These are phyloP conservation scores for Lysiphlebus fabarum DNA, from an alignment of 1,140 invertebrate genomes.

Conservation along the genomic window DNA sequence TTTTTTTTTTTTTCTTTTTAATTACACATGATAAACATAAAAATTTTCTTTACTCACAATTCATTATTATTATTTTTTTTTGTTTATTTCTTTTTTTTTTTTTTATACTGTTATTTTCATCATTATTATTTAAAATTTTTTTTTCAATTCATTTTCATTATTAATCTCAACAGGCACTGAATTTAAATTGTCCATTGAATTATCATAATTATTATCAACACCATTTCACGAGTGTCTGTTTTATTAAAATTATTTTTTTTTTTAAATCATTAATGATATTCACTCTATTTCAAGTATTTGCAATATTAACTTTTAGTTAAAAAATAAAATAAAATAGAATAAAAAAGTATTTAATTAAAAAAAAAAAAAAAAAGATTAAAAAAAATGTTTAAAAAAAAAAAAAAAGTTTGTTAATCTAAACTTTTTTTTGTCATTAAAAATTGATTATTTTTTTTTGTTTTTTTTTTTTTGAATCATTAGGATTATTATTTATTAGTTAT, in stretches of 20 bases:
- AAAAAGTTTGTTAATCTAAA: too few species aligned
- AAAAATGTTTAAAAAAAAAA: too few species aligned
- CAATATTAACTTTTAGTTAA: too few species aligned
- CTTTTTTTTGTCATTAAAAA: too few species aligned
- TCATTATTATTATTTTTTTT: slow-evolving; percentile 9
- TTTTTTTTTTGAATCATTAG: too few species aligned
- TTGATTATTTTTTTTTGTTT: too few species aligned
- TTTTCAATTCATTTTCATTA: slow-evolving; percentile 4
- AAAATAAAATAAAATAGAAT: too few species aligned
- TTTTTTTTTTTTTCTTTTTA: slow-evolving; percentile 8
- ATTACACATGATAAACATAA: slow-evolving; percentile 16
- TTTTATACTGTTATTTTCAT: slow-evolving; percentile 15
- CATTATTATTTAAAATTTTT: slow-evolving; percentile 16
- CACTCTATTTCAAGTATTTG: neutral
- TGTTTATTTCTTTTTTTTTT: slow-evolving; percentile 32
- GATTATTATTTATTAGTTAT: neutral
- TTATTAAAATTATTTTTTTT: neutral
- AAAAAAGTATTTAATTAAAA: too few species aligned
- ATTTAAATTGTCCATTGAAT: slow-evolving; percentile 22
- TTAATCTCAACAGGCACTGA: slow-evolving; percentile 24
- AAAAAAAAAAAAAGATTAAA: too few species aligned
- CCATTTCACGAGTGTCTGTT: slow-evolving; percentile 1
- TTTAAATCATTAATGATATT: neutral
- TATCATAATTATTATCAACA: slow-evolving; percentile 4
- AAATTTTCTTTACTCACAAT: slow-evolving; percentile 10